A percentile compares a stretch with the other conserved stretches of the same genome.
Evolutionary conservation across 2,113 vertebrate species (phyloP).

Genomic region (Rhizomys pruinosus): DNA sequence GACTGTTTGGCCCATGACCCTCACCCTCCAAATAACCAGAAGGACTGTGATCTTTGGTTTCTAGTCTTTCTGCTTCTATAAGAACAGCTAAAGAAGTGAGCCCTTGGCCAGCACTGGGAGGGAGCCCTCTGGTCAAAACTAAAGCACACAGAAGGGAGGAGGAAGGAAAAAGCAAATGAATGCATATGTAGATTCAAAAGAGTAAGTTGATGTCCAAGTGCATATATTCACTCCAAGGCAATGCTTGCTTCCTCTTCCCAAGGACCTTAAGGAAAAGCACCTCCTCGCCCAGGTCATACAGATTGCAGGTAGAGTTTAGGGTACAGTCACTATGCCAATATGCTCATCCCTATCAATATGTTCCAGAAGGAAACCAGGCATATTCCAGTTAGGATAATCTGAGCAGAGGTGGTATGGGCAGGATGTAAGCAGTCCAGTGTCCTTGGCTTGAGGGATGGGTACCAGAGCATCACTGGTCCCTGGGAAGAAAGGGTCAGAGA

Average conservation of each 20-base stretch:
- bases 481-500: background rate
- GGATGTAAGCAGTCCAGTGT: background rate
- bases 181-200: background rate
- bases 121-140: background rate
- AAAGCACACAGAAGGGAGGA: background rate
- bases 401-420: background rate
- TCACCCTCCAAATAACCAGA: background rate
- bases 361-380: background rate
- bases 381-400: background rate
- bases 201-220: background rate
- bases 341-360: too few relatives aligned
- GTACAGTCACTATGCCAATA: too few relatives aligned
- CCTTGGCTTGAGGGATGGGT: background rate
- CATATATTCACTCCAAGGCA: background rate
- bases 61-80: background rate
- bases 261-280: background rate
- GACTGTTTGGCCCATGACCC: background rate
- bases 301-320: background rate
- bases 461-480: background rate
- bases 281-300: background rate
- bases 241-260: background rate
- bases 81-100: background rate
- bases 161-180: background rate
- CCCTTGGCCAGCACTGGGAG: background rate
- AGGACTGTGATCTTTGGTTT: background rate